Percentiles rank a stretch among this genome's conserved stretches.
These are phyloP conservation scores for Dolichotis patagonum DNA, from an alignment of 2,113 vertebrate species.

Conservation along the genomic window DNA sequence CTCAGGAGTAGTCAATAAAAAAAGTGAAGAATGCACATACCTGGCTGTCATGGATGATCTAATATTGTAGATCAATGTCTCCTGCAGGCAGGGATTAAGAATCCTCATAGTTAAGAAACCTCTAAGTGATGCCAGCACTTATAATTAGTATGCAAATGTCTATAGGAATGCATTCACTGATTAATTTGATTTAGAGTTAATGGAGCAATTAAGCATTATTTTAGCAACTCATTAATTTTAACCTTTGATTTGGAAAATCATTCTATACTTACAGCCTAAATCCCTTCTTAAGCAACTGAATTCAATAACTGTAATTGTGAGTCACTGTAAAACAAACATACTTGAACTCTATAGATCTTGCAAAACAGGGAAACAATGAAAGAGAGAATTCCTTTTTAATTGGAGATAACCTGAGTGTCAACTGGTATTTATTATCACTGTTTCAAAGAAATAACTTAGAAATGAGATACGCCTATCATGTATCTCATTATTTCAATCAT, in stretches of 20 bases:
- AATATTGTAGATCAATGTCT: background rate
- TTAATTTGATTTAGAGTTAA: constrained; percentile 39
- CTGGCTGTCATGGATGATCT: background rate
- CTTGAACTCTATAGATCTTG: background rate
- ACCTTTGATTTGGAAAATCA: constrained; percentile 6
- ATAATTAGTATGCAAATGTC: background rate
- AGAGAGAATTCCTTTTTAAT: background rate
- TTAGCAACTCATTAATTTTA: constrained; percentile 36
- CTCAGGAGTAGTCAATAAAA: background rate
- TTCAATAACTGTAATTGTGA: constrained; percentile 1
- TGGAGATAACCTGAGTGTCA: background rate
- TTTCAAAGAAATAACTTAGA: background rate
- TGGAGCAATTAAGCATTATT: constrained; percentile 25
- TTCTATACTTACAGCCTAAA: background rate
- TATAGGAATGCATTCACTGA: background rate
- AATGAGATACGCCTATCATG: background rate
- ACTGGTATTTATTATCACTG: background rate
- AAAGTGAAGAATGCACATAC: background rate
- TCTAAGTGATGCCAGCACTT: background rate
- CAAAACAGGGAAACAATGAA: background rate
- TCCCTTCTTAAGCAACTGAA: constrained; percentile 39
- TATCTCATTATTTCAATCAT: background rate
- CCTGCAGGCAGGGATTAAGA: background rate
- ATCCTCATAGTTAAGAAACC: background rate
- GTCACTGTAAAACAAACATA: background rate